phyloP scores from a whole-genome alignment of 2,888 invertebrate species.

The Spisula solida region DNA sequence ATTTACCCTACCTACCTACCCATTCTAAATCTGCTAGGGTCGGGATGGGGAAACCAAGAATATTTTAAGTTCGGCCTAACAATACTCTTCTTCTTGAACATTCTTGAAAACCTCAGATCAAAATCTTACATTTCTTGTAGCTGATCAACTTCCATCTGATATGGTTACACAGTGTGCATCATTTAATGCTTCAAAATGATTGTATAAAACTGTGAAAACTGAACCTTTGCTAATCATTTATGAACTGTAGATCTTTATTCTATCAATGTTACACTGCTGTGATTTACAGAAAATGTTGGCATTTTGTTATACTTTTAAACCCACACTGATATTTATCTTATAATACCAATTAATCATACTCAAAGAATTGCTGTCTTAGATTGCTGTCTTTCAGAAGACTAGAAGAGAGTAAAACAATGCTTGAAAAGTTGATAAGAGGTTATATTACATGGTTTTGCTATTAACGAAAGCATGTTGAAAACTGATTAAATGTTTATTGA shows the following conservation, averaged over 20 bases:
- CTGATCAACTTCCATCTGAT: too few relatives aligned
- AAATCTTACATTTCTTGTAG: too few relatives aligned
- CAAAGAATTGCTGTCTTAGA: background rate
- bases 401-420: background rate
- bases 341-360: constrained; percentile 8
- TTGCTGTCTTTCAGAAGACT: background rate
- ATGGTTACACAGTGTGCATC: background rate
- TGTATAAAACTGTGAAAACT: background rate
- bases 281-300: background rate
- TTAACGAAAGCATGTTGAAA: constrained; percentile 21
- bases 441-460: constrained; percentile 18
- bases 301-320: background rate
- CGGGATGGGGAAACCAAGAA: too few relatives aligned
- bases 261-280: background rate
- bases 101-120: too few relatives aligned
- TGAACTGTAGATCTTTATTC: background rate
- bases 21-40: too few relatives aligned
- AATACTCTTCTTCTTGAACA: too few relatives aligned
- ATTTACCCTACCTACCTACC: too few relatives aligned
- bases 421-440: constrained; percentile 12
- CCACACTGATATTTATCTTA: background rate
- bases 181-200: background rate
- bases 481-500: background rate
- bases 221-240: background rate
- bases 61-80: too few relatives aligned